Percentiles rank a stretch among this genome's conserved stretches.
Evolutionary conservation across 2,797 vertebrate genomes (phyloP).

Genomic region (Erithacus rubecula): DNA sequence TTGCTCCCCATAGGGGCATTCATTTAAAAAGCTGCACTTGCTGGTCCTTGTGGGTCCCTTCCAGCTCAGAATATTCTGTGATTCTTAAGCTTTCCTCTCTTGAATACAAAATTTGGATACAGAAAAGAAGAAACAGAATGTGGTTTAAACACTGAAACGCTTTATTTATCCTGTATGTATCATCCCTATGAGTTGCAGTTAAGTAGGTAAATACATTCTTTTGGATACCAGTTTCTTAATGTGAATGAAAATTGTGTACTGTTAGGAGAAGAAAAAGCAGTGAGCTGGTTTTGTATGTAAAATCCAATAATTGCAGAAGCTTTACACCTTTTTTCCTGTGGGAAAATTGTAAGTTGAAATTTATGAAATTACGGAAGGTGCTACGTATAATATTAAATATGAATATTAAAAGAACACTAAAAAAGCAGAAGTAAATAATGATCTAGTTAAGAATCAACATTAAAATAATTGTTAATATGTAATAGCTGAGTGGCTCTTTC

Average conservation of each 20-base stretch:
- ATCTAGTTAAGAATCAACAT: background rate
- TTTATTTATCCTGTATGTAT: background rate
- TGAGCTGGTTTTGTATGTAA: background rate
- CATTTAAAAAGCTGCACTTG: background rate
- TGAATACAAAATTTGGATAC: background rate
- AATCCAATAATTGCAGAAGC: background rate
- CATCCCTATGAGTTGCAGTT: background rate
- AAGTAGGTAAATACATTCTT: background rate
- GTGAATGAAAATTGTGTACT: background rate
- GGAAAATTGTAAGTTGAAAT: background rate
- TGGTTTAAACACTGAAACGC: background rate
- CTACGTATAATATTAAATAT: background rate
- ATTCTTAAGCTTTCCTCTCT: background rate
- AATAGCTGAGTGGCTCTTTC: background rate
- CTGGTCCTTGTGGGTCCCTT: background rate
- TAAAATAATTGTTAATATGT: background rate
- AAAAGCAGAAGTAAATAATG: background rate
- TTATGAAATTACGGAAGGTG: background rate
- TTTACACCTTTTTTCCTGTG: background rate
- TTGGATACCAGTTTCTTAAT: background rate
- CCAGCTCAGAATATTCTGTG: background rate
- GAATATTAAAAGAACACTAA: background rate
- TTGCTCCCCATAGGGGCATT: background rate
- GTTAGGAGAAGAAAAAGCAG: background rate
- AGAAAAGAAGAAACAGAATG: background rate